A percentile compares a stretch with the other conserved stretches of the same genome.
phyloP scores from a whole-genome alignment of 2,888 invertebrate genomes.

The Hyppa rectilinea region DNA sequence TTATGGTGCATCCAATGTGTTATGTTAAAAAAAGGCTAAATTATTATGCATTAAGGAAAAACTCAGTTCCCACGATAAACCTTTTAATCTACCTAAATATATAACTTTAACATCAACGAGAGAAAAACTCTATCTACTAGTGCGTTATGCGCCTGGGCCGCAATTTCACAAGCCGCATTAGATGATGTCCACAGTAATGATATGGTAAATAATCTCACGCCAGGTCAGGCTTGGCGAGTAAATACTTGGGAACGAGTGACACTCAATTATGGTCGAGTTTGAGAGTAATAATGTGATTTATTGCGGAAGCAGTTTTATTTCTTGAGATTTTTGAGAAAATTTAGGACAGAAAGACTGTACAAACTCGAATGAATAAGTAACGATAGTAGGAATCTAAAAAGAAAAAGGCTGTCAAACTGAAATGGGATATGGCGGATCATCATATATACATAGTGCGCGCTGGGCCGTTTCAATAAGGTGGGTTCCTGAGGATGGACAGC shows the following conservation, averaged over 20 bases:
- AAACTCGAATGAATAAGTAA: neutral
- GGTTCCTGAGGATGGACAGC: no score
- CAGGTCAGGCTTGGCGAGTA: slow-evolving; percentile 39
- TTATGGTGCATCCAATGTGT: no score
- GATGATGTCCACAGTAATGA: slow-evolving; percentile 47
- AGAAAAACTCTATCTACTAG: neutral
- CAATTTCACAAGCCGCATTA: slow-evolving; percentile 53
- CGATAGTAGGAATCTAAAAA: neutral
- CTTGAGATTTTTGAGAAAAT: neutral
- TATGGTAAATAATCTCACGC: slow-evolving; percentile 59
- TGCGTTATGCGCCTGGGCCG: slow-evolving; percentile 1
- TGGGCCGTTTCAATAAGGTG: no score
- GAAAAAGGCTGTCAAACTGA: no score
- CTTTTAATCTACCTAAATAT: neutral
- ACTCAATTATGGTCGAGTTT: slow-evolving; percentile 14
- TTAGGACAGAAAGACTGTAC: neutral
- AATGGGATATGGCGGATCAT: no score
- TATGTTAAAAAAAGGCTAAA: neutral
- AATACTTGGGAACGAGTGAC: slow-evolving; percentile 38
- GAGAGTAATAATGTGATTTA: slow-evolving; percentile 1
- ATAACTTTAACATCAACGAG: neutral
- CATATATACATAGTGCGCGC: no score
- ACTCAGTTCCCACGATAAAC: neutral
- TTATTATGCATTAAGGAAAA: neutral
- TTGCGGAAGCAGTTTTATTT: neutral